These are phyloP conservation scores for Bucorvus abyssinicus DNA, from an alignment of 2,797 vertebrate species.

Conservation along the genomic window DNA sequence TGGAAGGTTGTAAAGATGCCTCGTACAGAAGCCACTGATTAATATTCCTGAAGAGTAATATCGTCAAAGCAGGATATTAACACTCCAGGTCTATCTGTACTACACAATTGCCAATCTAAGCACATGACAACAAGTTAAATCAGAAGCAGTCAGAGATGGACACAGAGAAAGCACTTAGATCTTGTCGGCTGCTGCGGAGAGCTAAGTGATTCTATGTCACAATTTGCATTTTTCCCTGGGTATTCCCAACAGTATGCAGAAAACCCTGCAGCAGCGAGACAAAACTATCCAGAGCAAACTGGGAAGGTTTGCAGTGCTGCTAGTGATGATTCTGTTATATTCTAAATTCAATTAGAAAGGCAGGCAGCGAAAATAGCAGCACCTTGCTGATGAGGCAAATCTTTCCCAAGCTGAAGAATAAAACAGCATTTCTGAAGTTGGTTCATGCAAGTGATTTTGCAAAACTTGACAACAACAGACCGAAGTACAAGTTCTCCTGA, in stretches of 20 bases:
- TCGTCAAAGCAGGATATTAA: slow-evolving; percentile 66
- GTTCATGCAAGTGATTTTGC: not conserved
- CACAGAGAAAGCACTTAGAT: not conserved
- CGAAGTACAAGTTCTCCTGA: not conserved
- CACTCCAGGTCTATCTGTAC: slow-evolving; percentile 42
- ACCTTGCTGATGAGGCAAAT: slow-evolving; percentile 48
- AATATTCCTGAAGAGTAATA: slow-evolving; percentile 34
- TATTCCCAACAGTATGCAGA: slow-evolving; percentile 28
- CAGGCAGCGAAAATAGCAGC: slow-evolving; percentile 30
- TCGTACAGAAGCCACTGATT: slow-evolving; percentile 28
- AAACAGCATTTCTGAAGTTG: not conserved
- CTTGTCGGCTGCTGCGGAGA: not conserved
- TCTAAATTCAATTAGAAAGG: slow-evolving; percentile 45
- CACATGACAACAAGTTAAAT: slow-evolving; percentile 38
- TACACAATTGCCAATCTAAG: slow-evolving; percentile 51
- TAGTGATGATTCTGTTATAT: slow-evolving; percentile 27
- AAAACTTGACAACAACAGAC: not conserved
- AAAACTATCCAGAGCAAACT: slow-evolving; percentile 52
- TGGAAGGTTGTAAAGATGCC: slow-evolving; percentile 22
- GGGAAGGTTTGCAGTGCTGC: slow-evolving; percentile 9
- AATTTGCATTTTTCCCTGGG: slow-evolving; percentile 42
- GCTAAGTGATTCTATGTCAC: slow-evolving; percentile 33
- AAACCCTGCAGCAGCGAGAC: not conserved
- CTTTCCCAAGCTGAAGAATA: slow-evolving; percentile 12
- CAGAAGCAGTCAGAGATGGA: slow-evolving; percentile 9